Evolutionary conservation across 2,113 vertebrate species (phyloP), one percentile per base, ranked within the genome.

Genomic region (Pelvicachromis taeniatus): DNA sequence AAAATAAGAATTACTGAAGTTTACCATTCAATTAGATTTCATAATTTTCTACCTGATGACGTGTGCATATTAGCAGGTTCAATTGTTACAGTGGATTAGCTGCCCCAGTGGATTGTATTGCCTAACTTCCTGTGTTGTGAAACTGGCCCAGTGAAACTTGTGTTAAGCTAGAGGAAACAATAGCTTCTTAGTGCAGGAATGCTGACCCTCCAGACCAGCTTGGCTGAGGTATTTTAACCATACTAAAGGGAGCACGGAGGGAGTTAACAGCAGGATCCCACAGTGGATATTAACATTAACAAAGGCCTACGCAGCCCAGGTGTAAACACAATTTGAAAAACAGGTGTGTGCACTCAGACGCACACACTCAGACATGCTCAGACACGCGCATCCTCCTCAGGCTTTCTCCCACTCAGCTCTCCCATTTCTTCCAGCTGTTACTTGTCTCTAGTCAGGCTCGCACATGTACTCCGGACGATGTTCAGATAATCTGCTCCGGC

Each of bases 121-220:
- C 90, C 82, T 84, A 92, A 91, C 89, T 87, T 94, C 84, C 91
- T 56, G 84, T 82, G 73, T 92, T 93, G 73, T 89, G 89, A 87
- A 94, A 92, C 82, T 4, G 59, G 23, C 56, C 65, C 48, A 88
- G 75, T 61, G 87, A 80, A 92, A 84, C 85, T 86, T 53, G 29
- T 68, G n/a, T 65, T 29, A 48, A 85, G 52, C 78, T 38, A 68
- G 56, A 88, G 77, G 84, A 86, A 92, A 94, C 93, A 93, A 91
- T 86, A 84, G 90, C 45, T 70, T 86, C 87, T 92, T 90, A 94
- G 85, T n/a, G 11, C 56, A 85, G 93, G 93, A 94, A 92, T 95
- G 93, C 65, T 73, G 89, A 81, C 86, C 87, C 82, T 88, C 48
- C 53, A 85, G 26, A 85, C 80, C 79, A 33, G 78, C 85, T 65